Evolutionary conservation across 2,113 vertebrate genomes (phyloP), one percentile per base, ranked within the genome.

Genomic region (Malaclemys terrapin): DNA sequence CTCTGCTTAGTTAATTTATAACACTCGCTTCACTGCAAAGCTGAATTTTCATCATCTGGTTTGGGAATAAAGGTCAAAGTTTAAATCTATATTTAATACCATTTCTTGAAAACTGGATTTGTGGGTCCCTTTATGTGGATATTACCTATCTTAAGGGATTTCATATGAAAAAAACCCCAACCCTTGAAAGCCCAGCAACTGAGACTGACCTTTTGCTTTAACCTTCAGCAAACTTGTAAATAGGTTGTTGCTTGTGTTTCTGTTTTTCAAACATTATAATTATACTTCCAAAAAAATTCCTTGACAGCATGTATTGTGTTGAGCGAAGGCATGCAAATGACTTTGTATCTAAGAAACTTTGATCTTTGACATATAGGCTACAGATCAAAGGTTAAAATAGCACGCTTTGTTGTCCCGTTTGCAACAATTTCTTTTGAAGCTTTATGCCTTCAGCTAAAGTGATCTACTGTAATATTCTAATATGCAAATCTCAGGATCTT

Each of bases 61-160:
- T 97, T 95, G 97, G 94, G 97, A 97, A 91, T 93, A 96, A 96
- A 97, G 97, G 97, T 97, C 97, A 97, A 97, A 97, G 97, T 97
- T 97, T 97, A 97, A 97, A 97, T 97, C 96, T 97, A 97, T 97
- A 97, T 97, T 97, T 97, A 97, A 97, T 97, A 97, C 95, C 96
- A 97, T 97, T 97, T 97, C 96, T 96, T 97, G 97, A 97, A 97
- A 97, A 97, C 97, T 96, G 97, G 97, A 97, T 97, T 97, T 97
- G 97, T 97, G 96, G 97, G 96, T 97, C 97, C 94, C 97, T 97
- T 97, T 97, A 97, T 97, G 97, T 96, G 96, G 97, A 96, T 95
- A 97, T 97, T 97, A 97, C 94, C 96, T 97, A 97, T 95, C 96
- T 97, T 97, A 97, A 97, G 96, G 97, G 97, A 97, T 97, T 97